Evolutionary conservation across 2,797 vertebrate species (phyloP).

Genomic region (Tinamus major): DNA sequence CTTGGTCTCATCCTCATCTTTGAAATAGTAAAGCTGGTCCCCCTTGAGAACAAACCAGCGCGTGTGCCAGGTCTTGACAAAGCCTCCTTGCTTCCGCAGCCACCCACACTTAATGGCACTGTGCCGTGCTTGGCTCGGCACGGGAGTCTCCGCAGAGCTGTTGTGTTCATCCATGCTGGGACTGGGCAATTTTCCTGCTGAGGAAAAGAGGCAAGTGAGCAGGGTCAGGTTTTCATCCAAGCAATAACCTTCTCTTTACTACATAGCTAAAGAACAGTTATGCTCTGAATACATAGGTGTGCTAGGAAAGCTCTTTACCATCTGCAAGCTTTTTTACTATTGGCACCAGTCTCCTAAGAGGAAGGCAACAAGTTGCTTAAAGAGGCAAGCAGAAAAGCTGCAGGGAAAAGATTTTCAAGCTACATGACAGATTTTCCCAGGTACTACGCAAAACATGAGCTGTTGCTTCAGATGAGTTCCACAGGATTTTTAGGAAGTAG

Average conservation of each 20-base stretch:
- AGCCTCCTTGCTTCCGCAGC: conserved; percentile 97
- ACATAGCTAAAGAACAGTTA: conserved; percentile 9
- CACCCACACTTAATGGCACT: conserved; percentile 89
- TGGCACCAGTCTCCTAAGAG: neutral
- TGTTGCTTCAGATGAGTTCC: neutral
- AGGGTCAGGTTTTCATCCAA: neutral
- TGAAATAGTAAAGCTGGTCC: conserved; percentile 95
- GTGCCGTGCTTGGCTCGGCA: conserved; percentile 74
- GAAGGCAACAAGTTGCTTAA: neutral
- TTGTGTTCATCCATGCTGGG: conserved; percentile 89
- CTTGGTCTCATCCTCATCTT: conserved; percentile 97
- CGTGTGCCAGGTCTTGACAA: conserved; percentile 98
- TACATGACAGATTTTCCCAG: neutral
- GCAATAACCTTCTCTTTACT: neutral
- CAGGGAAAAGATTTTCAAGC: neutral
- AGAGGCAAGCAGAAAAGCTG: conserved; percentile 12
- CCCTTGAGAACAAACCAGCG: conserved; percentile 98
- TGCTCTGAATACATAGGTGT: rapidly evolving
- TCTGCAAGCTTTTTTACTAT: conserved; percentile 1
- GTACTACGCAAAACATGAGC: neutral
- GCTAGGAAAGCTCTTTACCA: neutral
- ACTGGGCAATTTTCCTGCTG: conserved; percentile 72
- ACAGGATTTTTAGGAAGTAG: neutral
- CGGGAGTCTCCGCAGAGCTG: conserved; percentile 79
- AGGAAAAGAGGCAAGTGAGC: conserved; percentile 32